Base-by-base conservation (phyloP, 2,797 vertebrate species). In the Pampus argenteus region DNA sequence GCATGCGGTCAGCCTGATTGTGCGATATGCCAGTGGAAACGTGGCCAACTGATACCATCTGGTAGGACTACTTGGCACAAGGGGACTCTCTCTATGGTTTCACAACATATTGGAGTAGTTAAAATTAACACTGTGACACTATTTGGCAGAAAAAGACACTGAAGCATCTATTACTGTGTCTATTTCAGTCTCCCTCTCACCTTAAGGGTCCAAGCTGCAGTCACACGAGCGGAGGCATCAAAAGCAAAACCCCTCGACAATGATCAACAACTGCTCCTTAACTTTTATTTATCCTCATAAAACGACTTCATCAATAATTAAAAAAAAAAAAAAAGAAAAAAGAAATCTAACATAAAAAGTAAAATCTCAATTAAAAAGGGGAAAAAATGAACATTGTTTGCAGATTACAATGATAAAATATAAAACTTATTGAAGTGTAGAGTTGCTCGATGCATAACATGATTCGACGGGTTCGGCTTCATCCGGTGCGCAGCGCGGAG, bases 71-170 rank as follows among this genome's bases (percentile, higher is more conserved):
- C 87, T 91, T 94, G 94, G 94, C 94, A 91, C 88, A 20, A 52
- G 17, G 55, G 52, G 74, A 75, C n/a, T 52, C 81, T 74, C 89
- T 89, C 91, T 85, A 78, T 89, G 90, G 88, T 88, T 93, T 87
- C 87, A 83, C 71, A 57, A 93, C 94, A 95, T 94, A 94, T 93
- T 94, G 93, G 88, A 92, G 93, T 90, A 92, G 93, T 94, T 95
- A 94, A 94, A 94, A 94, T 95, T 94, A 95, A 95, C 94, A 92
- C 91, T 80, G 89, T 92, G 93, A 94, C 93, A 94, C 93, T 79
- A 87, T 93, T 94, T 93, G 93, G 93, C 93, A 89, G 83, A 76
- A 90, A 87, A 74, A 83, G 74, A 82, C 81, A 76, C 50, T 52
- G 80, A 90, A 84, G 82, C 76, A 83, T 89, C 83, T 84, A 90